phyloP scores from a whole-genome alignment of 2,888 invertebrate species.

The Plutella xylostella region DNA sequence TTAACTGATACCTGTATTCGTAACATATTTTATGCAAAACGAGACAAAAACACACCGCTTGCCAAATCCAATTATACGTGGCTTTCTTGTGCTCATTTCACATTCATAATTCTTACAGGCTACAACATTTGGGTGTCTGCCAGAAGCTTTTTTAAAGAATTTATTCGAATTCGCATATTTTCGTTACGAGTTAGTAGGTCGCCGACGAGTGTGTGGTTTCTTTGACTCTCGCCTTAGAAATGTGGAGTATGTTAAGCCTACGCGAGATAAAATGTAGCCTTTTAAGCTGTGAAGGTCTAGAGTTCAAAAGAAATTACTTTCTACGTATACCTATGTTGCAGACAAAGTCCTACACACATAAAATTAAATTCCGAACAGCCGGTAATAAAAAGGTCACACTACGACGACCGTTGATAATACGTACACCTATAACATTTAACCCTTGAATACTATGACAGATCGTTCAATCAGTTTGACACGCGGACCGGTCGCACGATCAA shows the following conservation, averaged over 20 bases:
- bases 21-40: background rate
- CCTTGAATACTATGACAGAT: slow-evolving; percentile 21
- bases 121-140: slow-evolving; percentile 28
- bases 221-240: too few relatives aligned
- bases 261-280: too few relatives aligned
- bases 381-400: too few relatives aligned
- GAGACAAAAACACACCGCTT: background rate
- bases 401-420: too few relatives aligned
- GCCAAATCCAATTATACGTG: slow-evolving; percentile 7
- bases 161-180: slow-evolving; percentile 24
- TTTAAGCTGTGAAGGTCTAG: too few relatives aligned
- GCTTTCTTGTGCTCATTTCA: slow-evolving; percentile 5
- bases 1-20: too few relatives aligned
- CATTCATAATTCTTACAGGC: slow-evolving; percentile 7
- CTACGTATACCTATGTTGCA: too few relatives aligned
- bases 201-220: slow-evolving; percentile 5
- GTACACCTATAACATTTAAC: slow-evolving; percentile 27
- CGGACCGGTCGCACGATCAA: slow-evolving; percentile 14
- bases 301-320: too few relatives aligned
- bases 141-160: slow-evolving; percentile 26
- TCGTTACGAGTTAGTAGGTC: slow-evolving; percentile 20
- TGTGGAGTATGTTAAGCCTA: too few relatives aligned
- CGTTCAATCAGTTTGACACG: slow-evolving; percentile 1
- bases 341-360: too few relatives aligned
- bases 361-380: too few relatives aligned